Evolutionary conservation across 2,888 invertebrate species (phyloP), one percentile per base, ranked within the genome.

Genomic region (Alsophila aescularia): DNA sequence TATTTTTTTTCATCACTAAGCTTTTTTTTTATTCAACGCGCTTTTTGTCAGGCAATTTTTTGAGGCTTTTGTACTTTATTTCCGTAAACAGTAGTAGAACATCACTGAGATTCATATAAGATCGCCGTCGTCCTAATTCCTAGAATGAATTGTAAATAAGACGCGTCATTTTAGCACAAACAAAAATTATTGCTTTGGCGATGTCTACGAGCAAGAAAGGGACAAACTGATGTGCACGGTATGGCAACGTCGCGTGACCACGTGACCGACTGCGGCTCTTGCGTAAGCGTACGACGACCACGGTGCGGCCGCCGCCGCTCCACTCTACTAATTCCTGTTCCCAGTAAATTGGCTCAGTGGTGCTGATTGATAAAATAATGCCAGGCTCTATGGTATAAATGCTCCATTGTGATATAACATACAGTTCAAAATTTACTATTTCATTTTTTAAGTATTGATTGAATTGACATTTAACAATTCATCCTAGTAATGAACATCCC

Each of bases 211-310:
- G 83, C 69, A 72, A 73, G 81, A 90, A 72, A 65, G 83, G 82
- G 90, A 90, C 73, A 75, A 71, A 60, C 62, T 65, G 64, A 77
- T 62, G 64, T 61, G 74, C 67, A 70, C 86, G 73, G 76, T 77
- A 73, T 77, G 90, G 89, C 90, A 90, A 90, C 90, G 81, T 75
- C 79, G 87, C 90, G 60, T 72, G 78, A 77, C 86, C 88, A 90
- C 87, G 90, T 90, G 89, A 90, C 81, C 75, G 77, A 79, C 77
- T 82, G 83, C 83, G 85, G 81, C 78, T 87, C 88, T 90, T 90
- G 89, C 90, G 91, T 90, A 90, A 90, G 87, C 83, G 81, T 84
- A 77, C 85, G 81, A 80, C 82, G 77, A 84, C 81, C 81, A 84
- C 85, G 73, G 71, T 70, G 75, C 76, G 75, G 72, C 73, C 66